Conservation (phyloP, 2,888 invertebrate genomes). For the Phortica magna region DNA sequence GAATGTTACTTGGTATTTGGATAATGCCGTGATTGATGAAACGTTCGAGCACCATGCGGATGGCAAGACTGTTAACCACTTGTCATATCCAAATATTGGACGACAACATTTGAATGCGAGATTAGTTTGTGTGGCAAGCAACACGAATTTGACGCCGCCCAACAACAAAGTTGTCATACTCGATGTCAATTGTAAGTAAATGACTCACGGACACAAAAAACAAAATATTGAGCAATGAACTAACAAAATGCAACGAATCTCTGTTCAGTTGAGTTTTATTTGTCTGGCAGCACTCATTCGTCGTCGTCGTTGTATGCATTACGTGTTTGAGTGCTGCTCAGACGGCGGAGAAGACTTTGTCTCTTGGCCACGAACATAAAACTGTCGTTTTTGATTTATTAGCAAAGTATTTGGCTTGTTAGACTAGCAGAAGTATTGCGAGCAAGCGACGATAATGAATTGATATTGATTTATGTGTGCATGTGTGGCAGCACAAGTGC, state of each 20-base stretch:
- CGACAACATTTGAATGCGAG: constrained; percentile 90
- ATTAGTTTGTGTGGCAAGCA: constrained; percentile 92
- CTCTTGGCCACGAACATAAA: neutral
- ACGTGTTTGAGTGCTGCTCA: neutral
- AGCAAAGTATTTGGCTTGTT: neutral
- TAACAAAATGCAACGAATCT: constrained; percentile 7
- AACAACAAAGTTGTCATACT: constrained; percentile 88
- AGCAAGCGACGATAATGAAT: constrained; percentile 14
- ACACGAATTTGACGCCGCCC: constrained; percentile 89
- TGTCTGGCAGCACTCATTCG: neutral
- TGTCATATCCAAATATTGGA: constrained; percentile 88
- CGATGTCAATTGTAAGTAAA: constrained; percentile 90
- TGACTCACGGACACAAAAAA: neutral
- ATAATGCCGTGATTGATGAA: constrained; percentile 90
- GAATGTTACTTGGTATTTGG: constrained; percentile 90
- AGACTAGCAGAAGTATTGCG: neutral
- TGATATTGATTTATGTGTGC: neutral
- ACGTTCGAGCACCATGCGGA: constrained; percentile 85
- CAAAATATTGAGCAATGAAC: constrained; percentile 1
- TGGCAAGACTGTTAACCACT: constrained; percentile 87
- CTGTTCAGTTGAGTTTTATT: neutral
- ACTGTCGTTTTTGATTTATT: constrained; percentile 23
- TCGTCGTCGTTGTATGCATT: constrained; percentile 22
- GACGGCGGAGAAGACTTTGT: neutral
- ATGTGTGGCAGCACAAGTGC: too few species aligned